Evolutionary conservation across 2,888 invertebrate genomes (phyloP).

Genomic region (Plebejus argus): DNA sequence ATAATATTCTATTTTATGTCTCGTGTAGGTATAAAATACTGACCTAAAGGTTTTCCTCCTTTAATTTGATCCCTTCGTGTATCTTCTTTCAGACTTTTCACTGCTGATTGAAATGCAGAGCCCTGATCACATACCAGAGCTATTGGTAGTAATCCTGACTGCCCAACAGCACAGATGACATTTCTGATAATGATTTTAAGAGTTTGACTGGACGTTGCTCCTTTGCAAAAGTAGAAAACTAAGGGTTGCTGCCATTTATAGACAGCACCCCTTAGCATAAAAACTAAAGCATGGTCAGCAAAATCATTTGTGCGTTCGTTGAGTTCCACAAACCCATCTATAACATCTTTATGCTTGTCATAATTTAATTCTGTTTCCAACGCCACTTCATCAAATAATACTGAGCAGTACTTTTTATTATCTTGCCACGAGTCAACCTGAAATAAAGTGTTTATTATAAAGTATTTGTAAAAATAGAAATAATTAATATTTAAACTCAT

Average conservation of each 20-base stretch:
- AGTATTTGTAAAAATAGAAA: conserved; percentile 3
- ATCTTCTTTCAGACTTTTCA: conserved; percentile 38
- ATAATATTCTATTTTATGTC: too few relatives aligned
- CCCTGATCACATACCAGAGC: conserved; percentile 39
- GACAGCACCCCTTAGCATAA: conserved; percentile 32
- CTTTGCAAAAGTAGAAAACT: conserved; percentile 39
- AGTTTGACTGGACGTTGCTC: conserved; percentile 30
- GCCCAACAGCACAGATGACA: conserved; percentile 31
- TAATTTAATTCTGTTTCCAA: conserved; percentile 11
- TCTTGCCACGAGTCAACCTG: conserved; percentile 20
- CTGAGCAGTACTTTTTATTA: conserved; percentile 31
- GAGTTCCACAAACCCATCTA: conserved; percentile 26
- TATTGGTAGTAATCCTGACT: conserved; percentile 39
- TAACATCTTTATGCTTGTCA: conserved; percentile 13
- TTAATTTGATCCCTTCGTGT: conserved; percentile 38
- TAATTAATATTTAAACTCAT: conserved; percentile 6
- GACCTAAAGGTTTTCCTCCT: not conserved
- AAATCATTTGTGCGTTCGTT: conserved; percentile 7
- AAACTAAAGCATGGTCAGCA: conserved; percentile 16
- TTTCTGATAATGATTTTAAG: conserved; percentile 35
- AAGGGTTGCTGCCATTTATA: conserved; percentile 41
- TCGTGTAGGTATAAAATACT: not conserved
- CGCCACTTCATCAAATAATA: conserved; percentile 27
- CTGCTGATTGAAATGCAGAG: conserved; percentile 37
- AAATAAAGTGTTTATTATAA: not conserved